Percentiles rank a stretch among this genome's conserved stretches.
Conservation (phyloP, 1,140 invertebrate species). For the Aradophagus sp. region DNA sequence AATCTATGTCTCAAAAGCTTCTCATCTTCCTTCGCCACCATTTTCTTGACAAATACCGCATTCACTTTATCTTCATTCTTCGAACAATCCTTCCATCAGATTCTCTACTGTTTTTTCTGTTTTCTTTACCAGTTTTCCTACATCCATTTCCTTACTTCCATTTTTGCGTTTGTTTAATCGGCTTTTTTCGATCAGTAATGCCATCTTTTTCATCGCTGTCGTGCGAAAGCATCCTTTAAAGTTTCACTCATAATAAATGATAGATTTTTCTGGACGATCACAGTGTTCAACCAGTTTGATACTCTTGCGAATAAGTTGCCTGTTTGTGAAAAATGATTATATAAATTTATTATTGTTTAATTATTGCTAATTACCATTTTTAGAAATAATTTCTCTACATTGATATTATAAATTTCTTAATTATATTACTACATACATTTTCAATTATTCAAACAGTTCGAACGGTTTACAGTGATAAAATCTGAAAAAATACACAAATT, state of each 20-base stretch:
- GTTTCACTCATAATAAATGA: slow-evolving; percentile 23
- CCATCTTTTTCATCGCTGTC: slow-evolving; percentile 19
- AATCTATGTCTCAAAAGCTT: slow-evolving; percentile 36
- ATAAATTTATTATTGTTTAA: no score
- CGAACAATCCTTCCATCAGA: no score
- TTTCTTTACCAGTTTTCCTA: slow-evolving; percentile 1
- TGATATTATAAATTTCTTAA: no score
- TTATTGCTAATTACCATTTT: no score
- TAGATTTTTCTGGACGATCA: neutral
- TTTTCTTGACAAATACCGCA: slow-evolving; percentile 39
- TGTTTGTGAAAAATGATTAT: no score
- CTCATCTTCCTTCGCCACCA: slow-evolving; percentile 30
- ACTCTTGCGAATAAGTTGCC: no score
- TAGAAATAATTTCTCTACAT: no score
- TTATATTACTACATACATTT: no score
- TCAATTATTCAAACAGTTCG: no score
- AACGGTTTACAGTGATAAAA: no score
- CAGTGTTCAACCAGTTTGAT: neutral
- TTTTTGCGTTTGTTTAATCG: slow-evolving; percentile 30
- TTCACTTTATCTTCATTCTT: slow-evolving; percentile 36
- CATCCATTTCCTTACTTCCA: no score
- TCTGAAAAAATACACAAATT: no score
- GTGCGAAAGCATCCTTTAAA: slow-evolving; percentile 24
- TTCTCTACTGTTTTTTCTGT: slow-evolving; percentile 6
- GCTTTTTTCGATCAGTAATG: slow-evolving; percentile 33